A percentile compares a stretch with the other conserved stretches of the same genome.
These are phyloP conservation scores for Abscondita cerata DNA, from an alignment of 2,888 invertebrate genomes.

Conservation along the genomic window DNA sequence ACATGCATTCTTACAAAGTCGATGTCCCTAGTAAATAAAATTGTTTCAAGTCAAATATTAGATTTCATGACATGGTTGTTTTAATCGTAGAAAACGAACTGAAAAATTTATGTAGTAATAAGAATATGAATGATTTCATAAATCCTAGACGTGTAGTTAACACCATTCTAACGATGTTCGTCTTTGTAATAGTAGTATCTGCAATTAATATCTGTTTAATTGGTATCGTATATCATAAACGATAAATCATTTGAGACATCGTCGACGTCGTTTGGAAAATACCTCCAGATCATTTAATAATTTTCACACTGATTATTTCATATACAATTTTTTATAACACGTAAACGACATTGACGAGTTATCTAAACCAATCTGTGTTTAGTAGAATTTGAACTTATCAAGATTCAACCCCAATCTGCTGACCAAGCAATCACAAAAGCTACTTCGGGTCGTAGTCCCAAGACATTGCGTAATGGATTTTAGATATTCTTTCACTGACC, in stretches of 20 bases:
- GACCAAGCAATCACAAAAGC: constrained; percentile 29
- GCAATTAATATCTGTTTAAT: constrained; percentile 1
- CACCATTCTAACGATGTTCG: no score
- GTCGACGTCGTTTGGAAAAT: background rate
- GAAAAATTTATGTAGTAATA: no score
- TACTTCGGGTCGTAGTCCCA: constrained; percentile 27
- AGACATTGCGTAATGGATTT: constrained; percentile 29
- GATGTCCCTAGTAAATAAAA: no score
- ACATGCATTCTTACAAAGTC: no score
- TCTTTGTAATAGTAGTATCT: no score
- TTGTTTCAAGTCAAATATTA: no score
- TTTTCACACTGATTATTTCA: background rate
- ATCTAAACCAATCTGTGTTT: constrained; percentile 1
- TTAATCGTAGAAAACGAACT: no score
- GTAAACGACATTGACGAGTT: background rate
- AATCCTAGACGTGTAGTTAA: no score
- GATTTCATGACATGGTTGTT: no score
- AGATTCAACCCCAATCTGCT: constrained; percentile 29
- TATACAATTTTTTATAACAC: no score
- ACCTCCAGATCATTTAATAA: background rate
- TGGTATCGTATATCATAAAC: constrained; percentile 1
- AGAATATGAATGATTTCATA: no score
- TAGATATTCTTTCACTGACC: constrained; percentile 31
- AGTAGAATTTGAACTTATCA: constrained; percentile 21
- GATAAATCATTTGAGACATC: background rate